Evolutionary conservation across 2,888 invertebrate genomes (phyloP), one percentile per base, ranked within the genome.

Genomic region (Andrena bicolor): DNA sequence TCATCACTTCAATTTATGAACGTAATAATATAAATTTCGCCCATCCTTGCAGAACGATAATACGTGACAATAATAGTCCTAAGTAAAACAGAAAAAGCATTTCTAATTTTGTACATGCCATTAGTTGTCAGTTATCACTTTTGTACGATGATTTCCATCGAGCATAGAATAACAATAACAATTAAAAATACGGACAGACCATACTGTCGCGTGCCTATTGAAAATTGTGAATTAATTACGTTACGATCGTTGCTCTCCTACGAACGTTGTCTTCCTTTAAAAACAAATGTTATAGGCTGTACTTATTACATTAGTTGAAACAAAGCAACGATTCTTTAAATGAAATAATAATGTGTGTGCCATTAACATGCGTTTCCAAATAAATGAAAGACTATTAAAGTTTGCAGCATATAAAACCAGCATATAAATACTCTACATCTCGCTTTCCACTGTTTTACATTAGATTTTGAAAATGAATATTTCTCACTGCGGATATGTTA

Each of bases 21-120:
- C 49, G 58, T 65, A 61, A 58, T 41, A 4, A 30, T n/a, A 69
- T 66, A 8, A 61, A 68, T 72, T 77, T 69, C 68, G n/a, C 75
- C 76, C 66, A 73, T 60, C 63, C 58, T 85, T 76, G 63, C 81
- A 83, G 76, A 66, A 53, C 63, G 70, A 76, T 70, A 66, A 82
- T 66, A 71, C 64, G 65, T 76, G 88, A 88, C 88, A 88, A 88
- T 88, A 88, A 88, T 88, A 88, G 79, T 76, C 51, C 73, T 88
- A 86, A 88, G 83, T 76, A 30, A 72, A 58, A 68, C 35, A 28
- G 71, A 70, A 41, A 48, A 66, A 26, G n/a, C 20, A 35, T 60
- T 56, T 68, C 16, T 10, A 41, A 41, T 32, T 80, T 69, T 73
- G n/a, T 51, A 49, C 23, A 48, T 28, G 23, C 32, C 26, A 35